Evolutionary conservation across 2,888 invertebrate species (phyloP), one percentile per base, ranked within the genome.

Genomic region (Cosmorhoe ocellata): DNA sequence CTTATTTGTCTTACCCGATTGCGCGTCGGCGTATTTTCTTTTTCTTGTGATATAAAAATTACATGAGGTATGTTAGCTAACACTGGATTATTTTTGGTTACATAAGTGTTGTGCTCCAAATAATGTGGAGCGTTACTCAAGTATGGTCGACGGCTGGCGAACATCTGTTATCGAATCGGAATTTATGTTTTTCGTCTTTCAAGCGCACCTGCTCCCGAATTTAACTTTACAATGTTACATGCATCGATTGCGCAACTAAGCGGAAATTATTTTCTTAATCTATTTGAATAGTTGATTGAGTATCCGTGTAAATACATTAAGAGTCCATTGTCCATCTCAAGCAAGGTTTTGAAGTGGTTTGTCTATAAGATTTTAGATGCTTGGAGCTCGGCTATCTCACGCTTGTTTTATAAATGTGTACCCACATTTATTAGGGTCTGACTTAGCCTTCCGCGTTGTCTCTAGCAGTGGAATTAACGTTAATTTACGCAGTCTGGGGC

Each of bases 101-200:
- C 74, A 73, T 82, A 75, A 77, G 70, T 64, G 72, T 71, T 73
- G 71, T 71, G 78, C 69, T 77, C 74, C 64, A 76, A 77, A 83
- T 82, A 76, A 74, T 75, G 57, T 62, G 56, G 66, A 73, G 66
- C 66, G 73, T 77, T 77, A 76, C 74, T 79, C 79, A 71, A 76
- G 74, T 73, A 70, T 68, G 71, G 76, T 69, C 69, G 74, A 69
- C 74, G 77, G 77, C 79, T 81, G 86, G 81, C 73, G 68, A 81
- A 71, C 87, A 81, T 86, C 84, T 85, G 84, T 86, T 85, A 86
- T 85, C 87, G 85, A 81, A 78, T 76, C 71, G 61, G 64, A 76
- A 81, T 87, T 82, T 82, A 84, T 83, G 85, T 81, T 82, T 80
- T 82, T 81, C 84, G 71, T 82, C 81, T 84, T 80, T 81, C 79